These are phyloP conservation scores for Drosophila gaucha DNA, from an alignment of 2,888 invertebrate species.

Conservation along the genomic window DNA sequence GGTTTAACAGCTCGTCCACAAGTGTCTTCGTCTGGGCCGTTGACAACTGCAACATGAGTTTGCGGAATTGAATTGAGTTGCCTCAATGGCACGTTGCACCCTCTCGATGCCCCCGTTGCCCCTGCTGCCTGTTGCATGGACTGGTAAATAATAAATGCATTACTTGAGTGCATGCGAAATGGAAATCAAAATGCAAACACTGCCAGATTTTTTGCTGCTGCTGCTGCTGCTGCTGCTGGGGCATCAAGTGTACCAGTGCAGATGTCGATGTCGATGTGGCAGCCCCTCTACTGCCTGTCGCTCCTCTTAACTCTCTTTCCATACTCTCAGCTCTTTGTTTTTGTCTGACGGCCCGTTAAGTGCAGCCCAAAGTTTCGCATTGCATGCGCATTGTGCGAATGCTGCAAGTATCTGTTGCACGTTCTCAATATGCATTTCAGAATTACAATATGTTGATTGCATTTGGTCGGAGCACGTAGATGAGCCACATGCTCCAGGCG, in stretches of 20 bases:
- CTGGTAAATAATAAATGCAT: slow-evolving; percentile 78
- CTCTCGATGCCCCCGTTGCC: background rate
- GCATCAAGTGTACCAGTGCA: slow-evolving; percentile 50
- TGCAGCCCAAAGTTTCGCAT: slow-evolving; percentile 59
- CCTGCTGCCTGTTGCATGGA: slow-evolving; percentile 37
- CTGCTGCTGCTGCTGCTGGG: slow-evolving; percentile 28
- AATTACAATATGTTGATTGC: slow-evolving; percentile 80
- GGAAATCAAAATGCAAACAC: slow-evolving; percentile 75
- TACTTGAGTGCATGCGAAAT: slow-evolving; percentile 75
- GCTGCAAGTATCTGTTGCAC: slow-evolving; percentile 68
- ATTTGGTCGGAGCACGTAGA: slow-evolving; percentile 68
- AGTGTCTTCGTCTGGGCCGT: slow-evolving; percentile 69
- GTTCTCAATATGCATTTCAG: slow-evolving; percentile 79
- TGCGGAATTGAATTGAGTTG: slow-evolving; percentile 73
- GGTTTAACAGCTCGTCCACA: slow-evolving; percentile 41
- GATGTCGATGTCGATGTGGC: slow-evolving; percentile 36
- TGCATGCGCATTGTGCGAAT: slow-evolving; percentile 53
- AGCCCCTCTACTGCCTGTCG: slow-evolving; percentile 26
- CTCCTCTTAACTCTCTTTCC: background rate
- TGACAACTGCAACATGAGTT: slow-evolving; percentile 77
- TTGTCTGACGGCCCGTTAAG: slow-evolving; percentile 70
- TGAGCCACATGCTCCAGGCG: slow-evolving; percentile 63
- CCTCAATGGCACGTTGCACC: slow-evolving; percentile 24
- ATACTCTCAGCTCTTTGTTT: slow-evolving; percentile 53
- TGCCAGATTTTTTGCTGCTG: slow-evolving; percentile 65